Conservation (phyloP, 2,113 vertebrate genomes). For the Carassius carassius region DNA sequence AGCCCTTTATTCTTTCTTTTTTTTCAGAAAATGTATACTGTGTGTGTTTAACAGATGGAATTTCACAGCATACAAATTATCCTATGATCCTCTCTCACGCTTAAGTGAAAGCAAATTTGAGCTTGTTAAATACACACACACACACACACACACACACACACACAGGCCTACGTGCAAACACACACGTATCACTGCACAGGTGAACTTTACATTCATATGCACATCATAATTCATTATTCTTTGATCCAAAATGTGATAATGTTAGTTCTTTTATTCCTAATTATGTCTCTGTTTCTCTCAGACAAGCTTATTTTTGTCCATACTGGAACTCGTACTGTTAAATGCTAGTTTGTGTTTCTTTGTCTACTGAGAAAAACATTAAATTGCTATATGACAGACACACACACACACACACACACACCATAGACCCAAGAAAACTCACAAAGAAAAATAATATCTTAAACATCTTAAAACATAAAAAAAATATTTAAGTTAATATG, state of each 20-base stretch:
- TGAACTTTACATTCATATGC: neutral
- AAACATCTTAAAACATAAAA: no score
- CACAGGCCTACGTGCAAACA: neutral
- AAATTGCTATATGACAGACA: neutral
- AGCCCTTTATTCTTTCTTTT: neutral
- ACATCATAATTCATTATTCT: neutral
- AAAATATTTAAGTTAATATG: no score
- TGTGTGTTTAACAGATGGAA: conserved; percentile 7
- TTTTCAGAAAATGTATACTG: neutral
- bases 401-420: neutral
- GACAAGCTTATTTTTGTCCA: neutral
- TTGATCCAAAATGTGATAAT: conserved; percentile 25
- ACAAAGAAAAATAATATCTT: neutral
- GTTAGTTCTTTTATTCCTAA: conserved; percentile 2
- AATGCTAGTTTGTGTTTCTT: conserved; percentile 14
- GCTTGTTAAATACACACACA: neutral
- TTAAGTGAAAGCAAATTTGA: conserved; percentile 32
- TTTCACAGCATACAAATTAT: conserved; percentile 29
- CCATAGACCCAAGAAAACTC: neutral
- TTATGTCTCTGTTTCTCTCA: neutral
- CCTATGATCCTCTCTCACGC: conserved; percentile 24
- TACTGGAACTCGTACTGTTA: conserved; percentile 11
- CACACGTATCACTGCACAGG: neutral
- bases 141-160: neutral
- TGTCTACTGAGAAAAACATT: neutral